Conservation (phyloP, 2,888 invertebrate species). For the Hydroisotoma schaefferi region DNA sequence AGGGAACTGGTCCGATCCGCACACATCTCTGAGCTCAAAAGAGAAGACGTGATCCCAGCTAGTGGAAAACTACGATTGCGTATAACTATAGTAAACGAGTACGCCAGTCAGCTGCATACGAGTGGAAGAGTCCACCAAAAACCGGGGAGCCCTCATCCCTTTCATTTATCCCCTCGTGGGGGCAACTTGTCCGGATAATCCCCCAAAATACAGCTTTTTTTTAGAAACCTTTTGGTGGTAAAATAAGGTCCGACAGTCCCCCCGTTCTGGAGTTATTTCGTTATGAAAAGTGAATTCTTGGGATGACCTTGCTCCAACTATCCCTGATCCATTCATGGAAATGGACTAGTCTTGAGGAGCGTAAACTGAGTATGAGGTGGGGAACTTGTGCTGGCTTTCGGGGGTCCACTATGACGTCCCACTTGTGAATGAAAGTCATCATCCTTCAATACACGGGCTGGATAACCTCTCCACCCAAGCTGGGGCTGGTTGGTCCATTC, state of each 20-base stretch:
- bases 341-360: conserved; percentile 59
- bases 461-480: not conserved
- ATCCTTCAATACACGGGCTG: conserved; percentile 19
- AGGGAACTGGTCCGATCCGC: not conserved
- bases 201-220: not conserved
- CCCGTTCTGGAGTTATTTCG: not conserved
- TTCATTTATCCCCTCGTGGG: conserved; percentile 19
- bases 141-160: conserved; percentile 49
- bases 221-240: not conserved
- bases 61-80: conserved; percentile 46
- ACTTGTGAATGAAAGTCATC: conserved; percentile 48
- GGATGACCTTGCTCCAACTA: conserved; percentile 45
- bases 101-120: conserved; percentile 52
- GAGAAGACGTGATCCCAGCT: conserved; percentile 10
- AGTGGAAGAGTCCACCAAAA: conserved; percentile 51
- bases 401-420: conserved; percentile 39
- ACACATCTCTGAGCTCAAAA: conserved; percentile 13
- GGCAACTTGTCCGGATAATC: conserved; percentile 38
- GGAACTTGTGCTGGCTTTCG: conserved; percentile 31
- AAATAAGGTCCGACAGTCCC: too few species aligned
- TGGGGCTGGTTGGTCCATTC: too few species aligned
- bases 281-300: conserved; percentile 30
- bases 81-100: conserved; percentile 51
- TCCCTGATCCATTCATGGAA: conserved; percentile 51
- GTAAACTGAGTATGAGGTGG: conserved; percentile 43